Base-by-base conservation (phyloP, 2,797 vertebrate genomes). In the Schizothorax lantsangensis region DNA sequence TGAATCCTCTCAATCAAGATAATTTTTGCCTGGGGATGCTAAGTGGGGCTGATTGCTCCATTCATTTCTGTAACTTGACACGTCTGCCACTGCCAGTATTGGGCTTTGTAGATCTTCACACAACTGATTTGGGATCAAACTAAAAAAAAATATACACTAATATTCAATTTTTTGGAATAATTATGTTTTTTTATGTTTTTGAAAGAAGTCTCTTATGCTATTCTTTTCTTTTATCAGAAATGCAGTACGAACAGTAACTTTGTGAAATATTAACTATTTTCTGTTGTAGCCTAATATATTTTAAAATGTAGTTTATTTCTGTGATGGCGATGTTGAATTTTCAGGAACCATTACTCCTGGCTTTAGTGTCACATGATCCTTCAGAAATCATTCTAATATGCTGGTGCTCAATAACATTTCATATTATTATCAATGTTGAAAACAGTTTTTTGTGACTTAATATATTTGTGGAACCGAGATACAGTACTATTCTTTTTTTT, bases 31-130 rank as follows among this genome's bases (percentile, higher is more conserved):
- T 91, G 92, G 94, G 93, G 89, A 89, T 78, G 89, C 33, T 86
- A 84, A 89, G 91, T 95, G 94, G 92, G 92, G 91, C 90, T 94
- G 93, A 94, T 95, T 94, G 93, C 91, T 92, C 89, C 87, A 91
- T 93, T 94, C 91, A 95, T 95, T 95, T 94, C 90, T 90, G 88
- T 91, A 89, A 94, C 92, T 93, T 85, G 89, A 94, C 93, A 88
- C 88, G 75, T 83, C 86, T 81, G 80, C 90, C 91, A 88, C 57
- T 93, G 92, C 92, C 84, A 64, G 89, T 89, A 88, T 92, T 90
- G 91, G 90, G 92, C 64, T 77, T 86, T 62, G 36, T 74, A 78
- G 75, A 80, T 86, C 82, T 79, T 87, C 64, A 38, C 43, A 66
- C 64, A 83, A 21, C 81, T 59, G 49, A 72, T 69, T 64, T 66